A percentile compares a stretch with the other conserved stretches of the same genome.
These are phyloP conservation scores for Sylvietta virens DNA, from an alignment of 2,113 vertebrate species.

Conservation along the genomic window DNA sequence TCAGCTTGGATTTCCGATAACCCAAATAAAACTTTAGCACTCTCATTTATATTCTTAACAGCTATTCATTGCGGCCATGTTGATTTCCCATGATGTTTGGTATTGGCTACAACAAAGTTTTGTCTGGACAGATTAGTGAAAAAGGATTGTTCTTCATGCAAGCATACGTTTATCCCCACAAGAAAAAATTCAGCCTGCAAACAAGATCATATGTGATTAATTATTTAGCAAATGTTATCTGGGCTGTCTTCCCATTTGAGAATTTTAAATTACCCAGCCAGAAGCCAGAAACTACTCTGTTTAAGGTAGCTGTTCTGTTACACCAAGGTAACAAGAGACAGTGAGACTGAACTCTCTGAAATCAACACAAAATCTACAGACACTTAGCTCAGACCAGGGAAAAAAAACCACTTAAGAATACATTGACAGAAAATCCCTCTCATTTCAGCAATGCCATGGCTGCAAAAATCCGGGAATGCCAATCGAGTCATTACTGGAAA, in stretches of 20 bases:
- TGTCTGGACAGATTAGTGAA: background rate
- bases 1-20: slow-evolving; percentile 15
- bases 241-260: background rate
- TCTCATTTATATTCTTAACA: slow-evolving; percentile 38
- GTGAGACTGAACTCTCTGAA: background rate
- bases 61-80: slow-evolving; percentile 18
- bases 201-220: slow-evolving; percentile 7
- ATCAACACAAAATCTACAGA: background rate
- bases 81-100: slow-evolving; percentile 48
- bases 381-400: background rate
- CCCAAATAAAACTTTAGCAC: background rate
- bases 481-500: background rate
- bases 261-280: slow-evolving; percentile 8
- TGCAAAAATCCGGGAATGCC: background rate
- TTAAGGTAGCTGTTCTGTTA: background rate
- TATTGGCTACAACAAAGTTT: slow-evolving; percentile 43
- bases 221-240: slow-evolving; percentile 22
- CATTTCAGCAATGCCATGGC: background rate
- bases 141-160: background rate
- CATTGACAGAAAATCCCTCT: background rate
- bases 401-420: background rate
- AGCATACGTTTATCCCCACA: background rate
- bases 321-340: background rate
- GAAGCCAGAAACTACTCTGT: background rate
- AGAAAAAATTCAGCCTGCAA: background rate